phyloP scores from a whole-genome alignment of 2,888 invertebrate genomes.

The Rhabditophanes sp. region DNA sequence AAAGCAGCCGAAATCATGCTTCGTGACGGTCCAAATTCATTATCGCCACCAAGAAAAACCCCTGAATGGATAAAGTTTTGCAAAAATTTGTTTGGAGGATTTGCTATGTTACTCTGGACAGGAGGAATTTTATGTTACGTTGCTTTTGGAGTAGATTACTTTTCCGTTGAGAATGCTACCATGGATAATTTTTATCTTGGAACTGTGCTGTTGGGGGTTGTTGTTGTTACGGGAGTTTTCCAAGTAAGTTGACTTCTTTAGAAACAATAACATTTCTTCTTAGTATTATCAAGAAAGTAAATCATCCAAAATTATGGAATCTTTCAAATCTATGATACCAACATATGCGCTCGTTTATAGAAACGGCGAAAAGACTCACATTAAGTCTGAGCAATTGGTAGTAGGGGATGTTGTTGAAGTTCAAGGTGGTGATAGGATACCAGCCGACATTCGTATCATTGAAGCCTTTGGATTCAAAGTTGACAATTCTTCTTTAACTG shows the following conservation, averaged over 20 bases:
- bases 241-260: too few relatives aligned
- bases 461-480: constrained; percentile 79
- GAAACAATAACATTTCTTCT: too few relatives aligned
- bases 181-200: constrained; percentile 47
- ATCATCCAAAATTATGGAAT: constrained; percentile 46
- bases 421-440: constrained; percentile 92
- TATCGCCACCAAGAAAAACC: constrained; percentile 85
- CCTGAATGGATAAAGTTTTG: constrained; percentile 98
- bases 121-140: constrained; percentile 41
- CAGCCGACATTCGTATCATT: constrained; percentile 86
- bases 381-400: constrained; percentile 60
- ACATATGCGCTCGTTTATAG: constrained; percentile 59
- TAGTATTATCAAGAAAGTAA: constrained; percentile 59
- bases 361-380: constrained; percentile 46
- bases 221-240: constrained; percentile 57
- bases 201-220: too few relatives aligned
- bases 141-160: constrained; percentile 38
- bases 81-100: constrained; percentile 91
- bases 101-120: constrained; percentile 62
- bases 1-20: constrained; percentile 85
- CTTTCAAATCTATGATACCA: constrained; percentile 22
- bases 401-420: constrained; percentile 93
- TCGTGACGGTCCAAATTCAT: constrained; percentile 61
- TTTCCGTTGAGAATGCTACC: constrained; percentile 45
- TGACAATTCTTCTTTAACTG: constrained; percentile 49